A percentile compares a stretch with the other conserved stretches of the same genome.
These are phyloP conservation scores for Asbolus verrucosus DNA, from an alignment of 1,140 invertebrate genomes.

Conservation along the genomic window DNA sequence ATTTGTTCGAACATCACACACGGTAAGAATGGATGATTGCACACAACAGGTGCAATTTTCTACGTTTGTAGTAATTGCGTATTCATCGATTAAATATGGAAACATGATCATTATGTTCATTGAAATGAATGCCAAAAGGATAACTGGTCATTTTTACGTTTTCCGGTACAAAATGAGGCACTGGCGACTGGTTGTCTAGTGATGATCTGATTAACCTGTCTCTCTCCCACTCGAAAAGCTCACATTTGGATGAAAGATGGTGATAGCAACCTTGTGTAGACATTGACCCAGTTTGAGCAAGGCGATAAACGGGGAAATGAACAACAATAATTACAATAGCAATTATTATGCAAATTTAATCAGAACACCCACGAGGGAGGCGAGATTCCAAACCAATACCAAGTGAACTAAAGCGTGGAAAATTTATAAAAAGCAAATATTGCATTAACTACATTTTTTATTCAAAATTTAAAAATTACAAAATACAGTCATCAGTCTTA, in stretches of 20 bases:
- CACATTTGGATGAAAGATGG: conserved; percentile 5
- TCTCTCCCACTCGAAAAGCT: conserved; percentile 18
- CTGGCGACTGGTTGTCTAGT: conserved; percentile 23
- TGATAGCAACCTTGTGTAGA: conserved; percentile 40
- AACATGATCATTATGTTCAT: conserved; percentile 4
- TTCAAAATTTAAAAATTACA: too few relatives aligned
- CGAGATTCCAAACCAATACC: too few relatives aligned
- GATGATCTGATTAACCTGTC: conserved; percentile 30
- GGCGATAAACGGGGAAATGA: conserved; percentile 39
- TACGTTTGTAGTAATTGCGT: conserved; percentile 3
- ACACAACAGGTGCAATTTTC: not conserved
- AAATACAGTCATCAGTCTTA: too few relatives aligned
- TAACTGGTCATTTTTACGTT: conserved; percentile 31
- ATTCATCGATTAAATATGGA: conserved; percentile 15
- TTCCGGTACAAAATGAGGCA: conserved; percentile 27
- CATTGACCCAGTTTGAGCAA: conserved; percentile 44
- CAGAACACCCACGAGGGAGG: not conserved
- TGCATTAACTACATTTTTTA: too few relatives aligned
- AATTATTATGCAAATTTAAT: conserved; percentile 20
- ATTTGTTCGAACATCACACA: conserved; percentile 29
- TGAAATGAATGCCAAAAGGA: conserved; percentile 18
- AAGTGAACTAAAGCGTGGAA: too few relatives aligned
- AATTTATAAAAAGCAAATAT: too few relatives aligned
- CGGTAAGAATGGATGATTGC: conserved; percentile 12
- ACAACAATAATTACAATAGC: conserved; percentile 26